Evolutionary conservation across 2,113 vertebrate species (phyloP).

Genomic region (Pseudorectes ferrugineus): DNA sequence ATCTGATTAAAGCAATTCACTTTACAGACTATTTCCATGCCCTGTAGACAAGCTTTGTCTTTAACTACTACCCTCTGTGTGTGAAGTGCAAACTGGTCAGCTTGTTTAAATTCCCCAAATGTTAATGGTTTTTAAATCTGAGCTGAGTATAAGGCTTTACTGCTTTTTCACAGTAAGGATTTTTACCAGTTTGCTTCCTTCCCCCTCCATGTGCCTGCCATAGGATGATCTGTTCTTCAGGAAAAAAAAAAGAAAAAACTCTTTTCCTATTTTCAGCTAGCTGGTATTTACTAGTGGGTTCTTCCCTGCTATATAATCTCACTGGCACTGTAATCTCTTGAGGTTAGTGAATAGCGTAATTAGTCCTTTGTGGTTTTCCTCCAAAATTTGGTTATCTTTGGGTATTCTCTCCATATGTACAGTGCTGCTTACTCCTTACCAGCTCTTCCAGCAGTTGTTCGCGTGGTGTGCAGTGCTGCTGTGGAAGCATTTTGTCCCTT

Average conservation of each 20-base stretch:
- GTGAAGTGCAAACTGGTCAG: background rate
- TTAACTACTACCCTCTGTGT: background rate
- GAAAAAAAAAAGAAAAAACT: background rate
- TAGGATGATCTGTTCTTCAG: background rate
- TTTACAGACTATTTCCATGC: background rate
- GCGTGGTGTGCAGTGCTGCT: background rate
- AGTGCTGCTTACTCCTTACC: background rate
- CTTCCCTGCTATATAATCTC: background rate
- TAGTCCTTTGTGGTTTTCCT: conserved; percentile 17
- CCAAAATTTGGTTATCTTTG: conserved; percentile 3
- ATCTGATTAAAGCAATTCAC: background rate
- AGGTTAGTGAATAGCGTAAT: background rate
- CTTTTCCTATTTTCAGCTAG: background rate
- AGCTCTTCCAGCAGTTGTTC: background rate
- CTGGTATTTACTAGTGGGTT: background rate
- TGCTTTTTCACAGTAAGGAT: background rate
- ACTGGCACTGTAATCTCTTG: background rate
- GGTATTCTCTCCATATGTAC: background rate
- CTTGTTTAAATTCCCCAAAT: background rate
- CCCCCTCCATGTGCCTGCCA: background rate
- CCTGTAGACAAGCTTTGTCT: background rate
- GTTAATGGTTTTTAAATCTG: background rate
- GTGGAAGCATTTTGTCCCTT: background rate
- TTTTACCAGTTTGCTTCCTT: background rate
- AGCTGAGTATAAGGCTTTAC: background rate